Conservation (phyloP, 2,888 invertebrate genomes). For the Itoplectis maculator region DNA sequence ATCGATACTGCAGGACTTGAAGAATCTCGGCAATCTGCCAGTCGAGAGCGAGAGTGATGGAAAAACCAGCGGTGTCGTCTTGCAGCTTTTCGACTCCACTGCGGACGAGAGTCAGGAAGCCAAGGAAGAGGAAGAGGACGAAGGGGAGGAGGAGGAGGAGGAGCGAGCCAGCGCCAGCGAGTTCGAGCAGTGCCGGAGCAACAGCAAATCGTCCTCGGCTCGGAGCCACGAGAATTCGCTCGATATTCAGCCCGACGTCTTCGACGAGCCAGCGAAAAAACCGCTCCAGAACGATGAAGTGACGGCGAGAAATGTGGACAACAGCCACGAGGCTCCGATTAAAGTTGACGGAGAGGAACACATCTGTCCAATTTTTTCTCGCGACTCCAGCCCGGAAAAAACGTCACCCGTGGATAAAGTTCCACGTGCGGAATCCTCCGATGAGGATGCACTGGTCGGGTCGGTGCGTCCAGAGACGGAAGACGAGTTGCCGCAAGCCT, state of each 20-base stretch:
- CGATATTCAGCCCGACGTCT: neutral
- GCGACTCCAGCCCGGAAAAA: neutral
- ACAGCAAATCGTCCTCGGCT: conserved; percentile 43
- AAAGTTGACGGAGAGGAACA: neutral
- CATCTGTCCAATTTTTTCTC: neutral
- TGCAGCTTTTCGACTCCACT: conserved; percentile 16
- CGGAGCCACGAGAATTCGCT: conserved; percentile 32
- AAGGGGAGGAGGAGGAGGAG: too few species aligned
- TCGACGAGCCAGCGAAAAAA: neutral
- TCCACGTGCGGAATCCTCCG: neutral
- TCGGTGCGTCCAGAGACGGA: conserved; percentile 64
- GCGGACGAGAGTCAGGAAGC: conserved; percentile 30
- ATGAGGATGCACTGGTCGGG: neutral
- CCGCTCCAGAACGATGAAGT: neutral
- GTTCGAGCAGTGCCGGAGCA: conserved; percentile 60
- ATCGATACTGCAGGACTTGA: conserved; percentile 57
- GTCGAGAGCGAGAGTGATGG: conserved; percentile 61
- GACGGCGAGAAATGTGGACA: neutral
- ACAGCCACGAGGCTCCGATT: conserved; percentile 4
- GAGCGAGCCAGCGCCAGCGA: conserved; percentile 58
- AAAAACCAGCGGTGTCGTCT: conserved; percentile 14
- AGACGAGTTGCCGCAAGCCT: conserved; percentile 53
- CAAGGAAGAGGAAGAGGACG: conserved; percentile 11
- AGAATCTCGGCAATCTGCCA: conserved; percentile 51
- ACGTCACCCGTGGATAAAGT: neutral